phyloP scores from a whole-genome alignment of 2,797 vertebrate genomes.

The Sandelia bainsii region DNA sequence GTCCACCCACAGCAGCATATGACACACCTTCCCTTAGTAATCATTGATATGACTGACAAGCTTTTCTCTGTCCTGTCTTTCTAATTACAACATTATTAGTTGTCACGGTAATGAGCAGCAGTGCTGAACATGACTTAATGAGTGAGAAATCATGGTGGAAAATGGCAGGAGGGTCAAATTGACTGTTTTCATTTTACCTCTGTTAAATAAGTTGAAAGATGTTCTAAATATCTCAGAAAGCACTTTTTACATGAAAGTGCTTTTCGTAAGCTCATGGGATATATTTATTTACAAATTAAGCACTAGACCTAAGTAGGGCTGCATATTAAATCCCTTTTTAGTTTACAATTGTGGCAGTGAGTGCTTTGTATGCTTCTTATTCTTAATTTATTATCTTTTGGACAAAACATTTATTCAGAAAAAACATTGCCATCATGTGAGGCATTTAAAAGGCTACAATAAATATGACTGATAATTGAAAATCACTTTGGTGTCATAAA shows the following conservation, averaged over 20 bases:
- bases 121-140: conserved; percentile 36
- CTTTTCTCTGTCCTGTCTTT: conserved; percentile 31
- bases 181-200: background rate
- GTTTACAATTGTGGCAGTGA: background rate
- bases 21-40: conserved; percentile 10
- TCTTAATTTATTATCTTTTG: background rate
- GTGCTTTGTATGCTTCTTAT: background rate
- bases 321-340: background rate
- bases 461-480: background rate
- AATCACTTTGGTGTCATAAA: conserved; percentile 7
- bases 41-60: conserved; percentile 42
- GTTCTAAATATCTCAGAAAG: background rate
- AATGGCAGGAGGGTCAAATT: conserved; percentile 4
- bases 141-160: conserved; percentile 28
- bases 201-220: background rate
- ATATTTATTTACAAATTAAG: conserved; percentile 38
- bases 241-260: conserved; percentile 24
- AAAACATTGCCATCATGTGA: background rate
- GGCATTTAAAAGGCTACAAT: background rate
- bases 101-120: conserved; percentile 37
- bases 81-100: conserved; percentile 55
- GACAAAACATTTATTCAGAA: background rate
- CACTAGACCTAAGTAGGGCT: conserved; percentile 4
- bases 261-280: conserved; percentile 13
- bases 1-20: conserved; percentile 4